Conservation (phyloP, 2,113 vertebrate species). For the Pseudopodoces humilis region DNA sequence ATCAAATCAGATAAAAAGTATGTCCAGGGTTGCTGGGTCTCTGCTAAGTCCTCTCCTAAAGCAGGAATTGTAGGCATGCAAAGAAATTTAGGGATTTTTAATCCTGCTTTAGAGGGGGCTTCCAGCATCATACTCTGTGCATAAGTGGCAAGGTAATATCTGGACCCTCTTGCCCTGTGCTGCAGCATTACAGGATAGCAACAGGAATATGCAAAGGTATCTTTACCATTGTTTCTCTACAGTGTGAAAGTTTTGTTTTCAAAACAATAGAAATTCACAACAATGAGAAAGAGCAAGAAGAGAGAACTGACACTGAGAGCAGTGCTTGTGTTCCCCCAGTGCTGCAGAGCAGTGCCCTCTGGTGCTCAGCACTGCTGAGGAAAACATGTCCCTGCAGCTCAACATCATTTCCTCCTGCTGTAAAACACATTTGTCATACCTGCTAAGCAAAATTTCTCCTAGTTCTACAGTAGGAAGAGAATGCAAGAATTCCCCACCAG, state of each 20-base stretch:
- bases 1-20: neutral
- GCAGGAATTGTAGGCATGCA: neutral
- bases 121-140: neutral
- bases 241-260: neutral
- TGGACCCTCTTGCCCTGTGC: neutral
- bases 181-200: neutral
- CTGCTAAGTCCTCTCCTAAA: neutral
- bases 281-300: neutral
- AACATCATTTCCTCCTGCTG: neutral
- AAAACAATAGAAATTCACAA: neutral
- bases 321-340: neutral
- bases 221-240: neutral
- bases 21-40: neutral
- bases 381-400: neutral
- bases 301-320: neutral
- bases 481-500: neutral
- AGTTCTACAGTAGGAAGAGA: neutral
- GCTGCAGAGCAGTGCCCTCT: conserved; percentile 50
- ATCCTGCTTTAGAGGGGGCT: neutral
- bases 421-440: neutral
- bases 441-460: neutral
- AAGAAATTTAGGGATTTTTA: neutral
- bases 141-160: neutral
- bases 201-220: neutral
- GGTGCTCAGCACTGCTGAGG: neutral